Evolutionary conservation across 2,888 invertebrate genomes (phyloP).

Genomic region (Patella ulyssiponensis): DNA sequence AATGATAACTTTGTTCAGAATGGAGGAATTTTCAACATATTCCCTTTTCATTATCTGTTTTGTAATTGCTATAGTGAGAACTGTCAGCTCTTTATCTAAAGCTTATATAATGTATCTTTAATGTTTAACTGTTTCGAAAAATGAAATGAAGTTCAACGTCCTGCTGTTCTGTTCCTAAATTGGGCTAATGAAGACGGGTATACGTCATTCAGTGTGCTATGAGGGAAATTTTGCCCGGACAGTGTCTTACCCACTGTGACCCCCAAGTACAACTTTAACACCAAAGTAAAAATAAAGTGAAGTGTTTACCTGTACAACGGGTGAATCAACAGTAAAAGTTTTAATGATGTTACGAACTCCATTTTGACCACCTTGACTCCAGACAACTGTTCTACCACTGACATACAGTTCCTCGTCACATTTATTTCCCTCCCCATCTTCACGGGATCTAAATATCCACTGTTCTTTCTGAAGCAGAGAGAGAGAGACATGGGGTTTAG

Average conservation of each 20-base stretch:
- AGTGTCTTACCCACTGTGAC: not conserved
- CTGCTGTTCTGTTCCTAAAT: too few relatives aligned
- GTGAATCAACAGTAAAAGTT: conserved; percentile 86
- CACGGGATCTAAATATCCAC: conserved; percentile 51
- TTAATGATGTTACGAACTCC: conserved; percentile 73
- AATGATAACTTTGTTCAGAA: too few relatives aligned
- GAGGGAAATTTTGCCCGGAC: too few relatives aligned
- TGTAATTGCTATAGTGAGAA: too few relatives aligned
- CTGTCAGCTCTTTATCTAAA: not conserved
- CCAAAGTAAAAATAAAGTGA: not conserved
- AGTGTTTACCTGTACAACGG: conserved; percentile 79
- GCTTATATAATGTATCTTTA: not conserved
- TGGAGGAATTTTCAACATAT: too few relatives aligned
- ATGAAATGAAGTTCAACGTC: too few relatives aligned
- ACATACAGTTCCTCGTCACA: conserved; percentile 90
- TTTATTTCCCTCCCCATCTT: conserved; percentile 27
- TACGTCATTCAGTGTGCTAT: too few relatives aligned
- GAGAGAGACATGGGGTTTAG: not conserved
- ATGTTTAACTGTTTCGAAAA: too few relatives aligned
- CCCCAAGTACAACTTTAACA: not conserved
- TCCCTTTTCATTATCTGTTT: too few relatives aligned
- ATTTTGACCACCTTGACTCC: conserved; percentile 75
- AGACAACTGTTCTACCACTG: conserved; percentile 86
- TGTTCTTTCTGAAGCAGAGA: conserved; percentile 53
- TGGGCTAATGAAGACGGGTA: too few relatives aligned